Base-by-base conservation (phyloP, 2,888 invertebrate genomes). In the Eupithecia subumbrata region DNA sequence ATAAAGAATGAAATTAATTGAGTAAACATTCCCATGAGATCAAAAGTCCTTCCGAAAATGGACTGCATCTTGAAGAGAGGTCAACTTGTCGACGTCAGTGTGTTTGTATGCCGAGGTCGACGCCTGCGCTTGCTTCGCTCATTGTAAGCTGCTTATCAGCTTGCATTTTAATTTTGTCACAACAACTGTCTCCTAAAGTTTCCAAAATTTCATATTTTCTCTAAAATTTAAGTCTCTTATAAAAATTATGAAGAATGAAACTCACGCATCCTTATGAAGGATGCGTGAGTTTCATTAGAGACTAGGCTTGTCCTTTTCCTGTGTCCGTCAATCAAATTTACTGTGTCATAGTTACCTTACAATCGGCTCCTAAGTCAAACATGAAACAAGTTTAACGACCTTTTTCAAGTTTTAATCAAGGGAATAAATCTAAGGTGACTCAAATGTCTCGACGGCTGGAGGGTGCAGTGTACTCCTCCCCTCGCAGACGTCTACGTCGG, bases 21-120 rank as follows among this genome's bases (percentile, higher is more conserved):
- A 34, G 64, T 64, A 64, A 64, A 18, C 18, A 34, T 30, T 9
- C 8, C 16, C 52, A 52, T n/a, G 52, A n/a, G 52, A 22, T 48
- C n/a, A 48, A 56, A 22, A 52, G 66, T 72, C n/a, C 60, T 71
- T 45, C 85, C 78, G 88, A 91, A 90, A 88, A 78, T 74, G 79
- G 80, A 43, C 40, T 63, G 45, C 68, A 43, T 76, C 66, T 71
- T 84, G 87, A 86, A 76, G 78, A 81, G 88, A 89, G 90, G 92
- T 89, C 88, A 87, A 85, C 90, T 78, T 84, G 89, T 90, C 83
- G 86, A 87, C 87, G 84, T 78, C 79, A 77, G 81, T 56, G 80
- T 80, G 84, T 87, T 88, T 88, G 80, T 90, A 81, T 86, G 91
- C 86, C 93, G 91, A 89, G 93, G 93, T 80, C 91, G 87, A 63